Base-by-base conservation (phyloP, 2,797 vertebrate species). In the Premnoplex brunnescens region DNA sequence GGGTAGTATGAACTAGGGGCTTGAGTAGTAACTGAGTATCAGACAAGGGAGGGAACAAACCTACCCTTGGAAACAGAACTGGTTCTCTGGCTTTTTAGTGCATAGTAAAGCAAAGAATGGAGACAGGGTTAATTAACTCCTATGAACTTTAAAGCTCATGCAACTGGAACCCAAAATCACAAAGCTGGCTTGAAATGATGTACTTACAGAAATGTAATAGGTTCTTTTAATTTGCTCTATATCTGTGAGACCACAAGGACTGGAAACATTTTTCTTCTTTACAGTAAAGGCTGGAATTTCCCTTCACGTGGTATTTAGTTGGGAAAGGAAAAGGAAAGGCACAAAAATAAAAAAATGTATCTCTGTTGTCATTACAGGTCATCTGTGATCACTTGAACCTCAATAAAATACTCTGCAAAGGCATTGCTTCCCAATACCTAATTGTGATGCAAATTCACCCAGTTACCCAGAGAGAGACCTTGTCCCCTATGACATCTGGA, bases 391-490 rank as follows among this genome's bases (percentile, higher is more conserved):
- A 62, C 63, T 48, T 62, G 32, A 85, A 85, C 51, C 63, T 94
- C 74, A 86, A 55, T 74, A 89, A 95, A 92, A 59, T 63, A 26
- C 34, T 68, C 54, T 3, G 7, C 19, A 78, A 88, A 90, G 37
- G 26, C 67, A 82, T 10, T 80, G 68, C 68, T 95, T 95, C 30
- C 87, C 41, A 74, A 46, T 64, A 63, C 15, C 23, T 67, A 36
- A 85, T 64, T 91, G 41, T 72, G 58, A 93, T 96, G 89, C 75
- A 91, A 88, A 95, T 96, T 92, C 49, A 55, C 52, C 23, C 64
- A 62, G 67, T 69, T 96, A 85, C 58, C 12, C 82, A 77, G 87
- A 72, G 71, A 82, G 75, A 91, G 44, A 62, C 2, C 15, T 71
- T 83, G 32, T 92, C 49, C 60, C 68, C 68, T 67, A 54, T 83